Conservation (phyloP, 2,113 vertebrate species). For the Chaetodon trifascialis region DNA sequence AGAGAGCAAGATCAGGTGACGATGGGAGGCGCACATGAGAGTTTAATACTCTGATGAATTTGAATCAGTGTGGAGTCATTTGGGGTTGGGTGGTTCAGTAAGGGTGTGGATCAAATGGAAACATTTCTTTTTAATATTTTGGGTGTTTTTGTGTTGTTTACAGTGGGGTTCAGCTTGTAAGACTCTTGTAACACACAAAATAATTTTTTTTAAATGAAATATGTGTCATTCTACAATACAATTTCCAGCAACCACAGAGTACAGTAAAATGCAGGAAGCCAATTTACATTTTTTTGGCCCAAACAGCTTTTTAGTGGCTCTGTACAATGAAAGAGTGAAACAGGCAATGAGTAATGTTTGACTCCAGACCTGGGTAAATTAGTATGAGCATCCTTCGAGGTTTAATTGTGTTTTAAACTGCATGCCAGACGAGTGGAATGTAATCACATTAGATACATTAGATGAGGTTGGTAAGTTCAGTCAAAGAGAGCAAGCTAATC, state of each 20-base stretch:
- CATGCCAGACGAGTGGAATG: neutral
- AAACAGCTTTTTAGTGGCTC: neutral
- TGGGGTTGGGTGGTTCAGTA: conserved; percentile 56
- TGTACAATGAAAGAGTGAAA: neutral
- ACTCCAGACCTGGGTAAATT: neutral
- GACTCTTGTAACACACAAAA: neutral
- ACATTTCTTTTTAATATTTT: neutral
- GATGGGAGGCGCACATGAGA: conserved; percentile 5
- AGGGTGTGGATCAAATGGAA: conserved; percentile 36
- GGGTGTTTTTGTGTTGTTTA: conserved; percentile 39
- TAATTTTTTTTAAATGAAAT: neutral
- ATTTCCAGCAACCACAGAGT: too few species aligned
- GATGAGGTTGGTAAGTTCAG: neutral
- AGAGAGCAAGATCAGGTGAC: conserved; percentile 34
- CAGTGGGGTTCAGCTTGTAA: neutral
- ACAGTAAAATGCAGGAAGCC: neutral
- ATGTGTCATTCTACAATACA: neutral
- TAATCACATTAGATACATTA: neutral
- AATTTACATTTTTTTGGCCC: neutral
- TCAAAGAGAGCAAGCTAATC: neutral
- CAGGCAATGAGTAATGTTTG: neutral
- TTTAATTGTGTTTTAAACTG: neutral
- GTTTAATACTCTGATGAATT: conserved; percentile 28
- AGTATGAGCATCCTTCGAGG: neutral
- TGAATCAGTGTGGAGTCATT: conserved; percentile 29